Conservation (phyloP, 2,113 vertebrate species). For the Macaca nemestrina region DNA sequence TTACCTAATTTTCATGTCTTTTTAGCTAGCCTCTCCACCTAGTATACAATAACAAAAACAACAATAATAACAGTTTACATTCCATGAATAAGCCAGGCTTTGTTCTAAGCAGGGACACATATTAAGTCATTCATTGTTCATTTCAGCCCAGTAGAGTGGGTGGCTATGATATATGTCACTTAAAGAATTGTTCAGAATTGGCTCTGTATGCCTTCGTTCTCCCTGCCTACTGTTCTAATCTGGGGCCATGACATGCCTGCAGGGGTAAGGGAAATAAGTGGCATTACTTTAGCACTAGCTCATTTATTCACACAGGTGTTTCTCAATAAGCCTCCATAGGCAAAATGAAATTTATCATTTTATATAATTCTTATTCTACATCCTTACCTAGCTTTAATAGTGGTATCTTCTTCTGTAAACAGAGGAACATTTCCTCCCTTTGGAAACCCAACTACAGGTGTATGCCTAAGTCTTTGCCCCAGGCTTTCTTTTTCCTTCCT, state of each 20-base stretch:
- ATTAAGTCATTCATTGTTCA: background rate
- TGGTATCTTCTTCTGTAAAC: background rate
- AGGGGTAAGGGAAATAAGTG: background rate
- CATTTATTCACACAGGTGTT: slow-evolving; percentile 5
- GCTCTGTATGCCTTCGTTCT: background rate
- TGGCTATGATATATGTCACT: background rate
- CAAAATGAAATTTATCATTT: background rate
- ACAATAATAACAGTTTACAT: slow-evolving; percentile 31
- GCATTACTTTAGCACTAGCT: background rate
- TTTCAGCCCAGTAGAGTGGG: background rate
- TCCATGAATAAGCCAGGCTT: slow-evolving; percentile 45
- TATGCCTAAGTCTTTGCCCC: background rate
- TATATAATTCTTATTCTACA: background rate
- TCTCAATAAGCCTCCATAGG: background rate
- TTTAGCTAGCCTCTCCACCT: slow-evolving; percentile 20
- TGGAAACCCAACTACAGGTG: background rate
- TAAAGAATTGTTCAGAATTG: slow-evolving; percentile 12
- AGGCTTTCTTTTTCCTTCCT: background rate
- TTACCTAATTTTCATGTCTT: slow-evolving; percentile 48
- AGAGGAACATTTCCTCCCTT: background rate
- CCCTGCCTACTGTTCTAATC: background rate
- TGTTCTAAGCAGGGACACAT: slow-evolving; percentile 18
- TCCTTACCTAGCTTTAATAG: background rate
- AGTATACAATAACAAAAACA: slow-evolving; percentile 34
- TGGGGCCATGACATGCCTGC: background rate